A percentile compares a stretch with the other conserved stretches of the same genome.
Evolutionary conservation across 2,113 vertebrate species (phyloP).

Genomic region (Oriolus oriolus): DNA sequence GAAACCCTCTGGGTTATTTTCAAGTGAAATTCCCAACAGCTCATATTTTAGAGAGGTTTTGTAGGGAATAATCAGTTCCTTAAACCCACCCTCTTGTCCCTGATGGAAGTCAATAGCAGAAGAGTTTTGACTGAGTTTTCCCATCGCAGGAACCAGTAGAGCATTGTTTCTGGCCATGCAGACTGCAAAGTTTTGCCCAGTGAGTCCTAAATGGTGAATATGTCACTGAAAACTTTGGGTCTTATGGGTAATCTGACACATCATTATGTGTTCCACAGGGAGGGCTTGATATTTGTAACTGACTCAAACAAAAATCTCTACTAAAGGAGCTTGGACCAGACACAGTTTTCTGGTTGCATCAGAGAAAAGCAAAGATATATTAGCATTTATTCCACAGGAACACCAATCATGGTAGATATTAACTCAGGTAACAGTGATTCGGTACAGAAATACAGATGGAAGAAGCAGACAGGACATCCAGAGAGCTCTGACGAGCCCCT

Average conservation of each 20-base stretch:
- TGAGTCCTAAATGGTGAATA: not conserved
- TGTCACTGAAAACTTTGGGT: not conserved
- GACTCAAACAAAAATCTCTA: not conserved
- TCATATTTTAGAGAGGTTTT: not conserved
- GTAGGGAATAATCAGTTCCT: not conserved
- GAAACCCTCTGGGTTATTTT: not conserved
- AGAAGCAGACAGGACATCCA: not conserved
- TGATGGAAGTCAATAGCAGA: not conserved
- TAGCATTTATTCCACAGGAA: not conserved
- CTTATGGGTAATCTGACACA: accelerated
- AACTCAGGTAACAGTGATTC: not conserved
- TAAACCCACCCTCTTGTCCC: not conserved
- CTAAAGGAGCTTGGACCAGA: not conserved
- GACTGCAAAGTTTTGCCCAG: not conserved
- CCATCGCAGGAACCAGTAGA: not conserved
- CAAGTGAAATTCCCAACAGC: not conserved
- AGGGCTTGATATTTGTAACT: not conserved
- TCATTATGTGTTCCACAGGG: not conserved
- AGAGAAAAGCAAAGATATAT: constrained; percentile 57
- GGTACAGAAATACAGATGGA: not conserved
- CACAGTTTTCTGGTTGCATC: not conserved
- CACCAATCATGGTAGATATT: not conserved
- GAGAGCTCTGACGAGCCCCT: not conserved
- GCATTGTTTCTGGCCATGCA: not conserved
- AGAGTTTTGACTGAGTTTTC: not conserved